Evolutionary conservation across 2,888 invertebrate genomes (phyloP), one percentile per base, ranked within the genome.

Genomic region (Barypeithes pellucidus): DNA sequence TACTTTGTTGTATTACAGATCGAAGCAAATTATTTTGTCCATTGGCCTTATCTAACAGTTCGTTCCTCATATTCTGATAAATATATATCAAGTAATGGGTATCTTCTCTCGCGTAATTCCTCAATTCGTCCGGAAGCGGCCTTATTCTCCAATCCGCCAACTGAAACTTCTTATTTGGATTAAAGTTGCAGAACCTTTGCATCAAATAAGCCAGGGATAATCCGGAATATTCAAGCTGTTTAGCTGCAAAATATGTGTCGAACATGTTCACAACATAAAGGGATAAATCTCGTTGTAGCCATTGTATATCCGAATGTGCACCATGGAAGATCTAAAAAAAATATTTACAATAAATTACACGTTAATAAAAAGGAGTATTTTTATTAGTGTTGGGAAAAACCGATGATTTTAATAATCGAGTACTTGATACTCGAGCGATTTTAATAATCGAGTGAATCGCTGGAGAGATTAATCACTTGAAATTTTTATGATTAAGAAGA

Each of bases 261-360:
- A 99, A 98, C 92, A 99, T 90, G 78, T 98, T 98, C 0, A 99
- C 98, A 2, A 99, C 87, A 84, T 99, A 99, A 1, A 99, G 84
- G 0, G 97, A 95, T 68, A 99, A 91, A 88, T 99, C 99, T 14
- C 97, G 89, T 85, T 99, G 99, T 33, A 99, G 87, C 99, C 99
- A 99, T 36, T 91, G 87, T 16, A 99, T 89, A 83, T 99, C 99
- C 73, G 84, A 88, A 71, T 94, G 93, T 0, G 96, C 95, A 9
- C 99, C 99, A 83, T 99, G 99, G 78, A 99, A 93, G 4, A 97
- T 90, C 94, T 80, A 66, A 57, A 77, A n/a, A n/a, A n/a, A n/a
- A n/a, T n/a, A n/a, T n/a, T n/a, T n/a, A n/a, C n/a, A n/a, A n/a
- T n/a, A n/a, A n/a, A n/a, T n/a, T n/a, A n/a, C n/a, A n/a, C n/a